Base-by-base conservation (phyloP, 2,113 vertebrate genomes). In the Amphiprion percula region DNA sequence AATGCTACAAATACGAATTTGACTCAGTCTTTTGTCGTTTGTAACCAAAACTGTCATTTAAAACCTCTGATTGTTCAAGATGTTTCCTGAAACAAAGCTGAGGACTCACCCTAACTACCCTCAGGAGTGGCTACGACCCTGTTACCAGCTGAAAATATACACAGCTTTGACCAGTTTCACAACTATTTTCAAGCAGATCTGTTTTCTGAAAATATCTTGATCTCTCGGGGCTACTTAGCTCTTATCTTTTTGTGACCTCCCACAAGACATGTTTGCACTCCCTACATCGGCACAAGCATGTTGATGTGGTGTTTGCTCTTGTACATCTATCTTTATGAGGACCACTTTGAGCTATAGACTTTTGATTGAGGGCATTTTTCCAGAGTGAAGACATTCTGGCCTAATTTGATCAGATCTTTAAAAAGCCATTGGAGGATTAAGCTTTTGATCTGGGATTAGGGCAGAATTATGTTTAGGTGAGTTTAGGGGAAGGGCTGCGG, bases 181-280 rank as follows among this genome's bases (percentile, higher is more conserved):
- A 84, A 79, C 44, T 11, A 4, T 15, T 59, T 61, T 62, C 30
- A 30, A 49, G 19, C 26, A 54, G 23, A 44, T 37, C 7, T 37
- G 33, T 15, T 53, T 26, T 24, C 23, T 69, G 21, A 44, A 63
- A 54, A 30, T 44, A 46, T 26, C 16, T 17, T 17, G 21, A 52
- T 71, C 56, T 74, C n/a, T 50, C 19, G 9, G 26, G 59, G 56
- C 63, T 58, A 23, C 50, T 75, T 3, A 62, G 19, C 24, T 76
- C 59, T 75, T 86, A 72, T 85, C 67, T 74, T 65, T 63, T 63
- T 59, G 44, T 68, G 47, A 67, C 59, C 37, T 74, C 61, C 23
- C 72, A 50, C 53, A 70, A 54, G 37, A 72, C 30, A 77, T 88
- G 61, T 82, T 86, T 72, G 74, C 77, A 41, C 56, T 74, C 12